Evolutionary conservation across 2,888 invertebrate species (phyloP).

Genomic region (Heliconius erato): DNA sequence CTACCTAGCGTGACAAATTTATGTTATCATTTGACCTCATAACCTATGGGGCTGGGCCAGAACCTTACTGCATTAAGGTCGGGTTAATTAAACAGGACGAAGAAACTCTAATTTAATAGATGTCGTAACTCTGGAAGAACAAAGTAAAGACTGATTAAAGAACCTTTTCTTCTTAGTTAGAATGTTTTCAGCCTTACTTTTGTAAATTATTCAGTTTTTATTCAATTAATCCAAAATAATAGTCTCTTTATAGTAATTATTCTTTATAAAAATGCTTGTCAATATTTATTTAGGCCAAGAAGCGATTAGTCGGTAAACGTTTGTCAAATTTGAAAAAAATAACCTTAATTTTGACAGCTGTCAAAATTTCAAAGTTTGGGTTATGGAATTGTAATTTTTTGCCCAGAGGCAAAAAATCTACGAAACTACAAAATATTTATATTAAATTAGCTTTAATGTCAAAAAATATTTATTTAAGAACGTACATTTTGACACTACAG

Average conservation of each 20-base stretch:
- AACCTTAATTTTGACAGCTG: background rate
- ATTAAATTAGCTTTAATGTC: no score
- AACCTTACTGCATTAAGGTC: conserved; percentile 41
- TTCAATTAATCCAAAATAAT: no score
- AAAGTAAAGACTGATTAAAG: conserved; percentile 9
- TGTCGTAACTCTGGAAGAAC: conserved; percentile 18
- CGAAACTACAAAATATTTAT: no score
- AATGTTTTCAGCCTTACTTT: background rate
- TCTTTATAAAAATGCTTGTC: background rate
- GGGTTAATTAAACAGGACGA: conserved; percentile 37
- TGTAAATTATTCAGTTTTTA: background rate
- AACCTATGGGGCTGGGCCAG: conserved; percentile 29
- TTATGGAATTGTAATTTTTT: background rate
- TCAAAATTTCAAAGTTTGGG: background rate
- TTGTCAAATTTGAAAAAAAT: background rate
- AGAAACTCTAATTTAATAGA: conserved; percentile 19
- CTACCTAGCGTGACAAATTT: conserved; percentile 32
- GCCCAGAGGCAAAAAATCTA: background rate
- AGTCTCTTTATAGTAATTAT: background rate
- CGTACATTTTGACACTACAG: no score
- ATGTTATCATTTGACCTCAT: conserved; percentile 30
- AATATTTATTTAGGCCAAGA: conserved; percentile 6
- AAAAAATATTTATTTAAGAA: no score
- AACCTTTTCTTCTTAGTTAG: background rate
- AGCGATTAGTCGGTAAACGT: conserved; percentile 5